These are phyloP conservation scores for Hemiscyllium ocellatum DNA, from an alignment of 2,113 vertebrate genomes.

Conservation along the genomic window DNA sequence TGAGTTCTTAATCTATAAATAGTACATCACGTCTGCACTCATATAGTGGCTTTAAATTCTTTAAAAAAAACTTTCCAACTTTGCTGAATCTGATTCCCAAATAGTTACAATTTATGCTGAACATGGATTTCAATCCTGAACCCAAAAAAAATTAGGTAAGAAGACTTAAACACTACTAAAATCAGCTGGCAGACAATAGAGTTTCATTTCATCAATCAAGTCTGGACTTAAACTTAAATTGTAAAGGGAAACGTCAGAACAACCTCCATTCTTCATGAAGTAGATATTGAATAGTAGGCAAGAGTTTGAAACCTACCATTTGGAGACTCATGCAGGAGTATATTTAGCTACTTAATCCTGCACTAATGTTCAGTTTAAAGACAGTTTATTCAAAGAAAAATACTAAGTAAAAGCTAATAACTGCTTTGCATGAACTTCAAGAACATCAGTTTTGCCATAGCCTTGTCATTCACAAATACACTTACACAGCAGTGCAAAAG, in stretches of 20 bases:
- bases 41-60: background rate
- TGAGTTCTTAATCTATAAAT: background rate
- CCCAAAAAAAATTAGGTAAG: background rate
- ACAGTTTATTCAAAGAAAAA: slow-evolving; percentile 2
- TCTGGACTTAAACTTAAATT: background rate
- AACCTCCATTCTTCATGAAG: background rate
- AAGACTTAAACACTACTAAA: background rate
- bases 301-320: slow-evolving; percentile 23
- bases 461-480: slow-evolving; percentile 31
- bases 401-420: slow-evolving; percentile 29
- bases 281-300: background rate
- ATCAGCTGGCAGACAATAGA: background rate
- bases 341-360: slow-evolving; percentile 22
- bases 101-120: background rate
- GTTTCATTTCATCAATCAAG: background rate
- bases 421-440: background rate
- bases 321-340: background rate
- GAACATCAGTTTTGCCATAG: slow-evolving; percentile 1
- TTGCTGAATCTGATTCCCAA: background rate
- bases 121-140: background rate
- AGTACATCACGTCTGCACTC: background rate
- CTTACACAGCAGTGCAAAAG: background rate
- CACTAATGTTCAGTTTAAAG: slow-evolving; percentile 33
- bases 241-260: background rate
- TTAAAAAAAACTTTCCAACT: too few species aligned